These are phyloP conservation scores for Ariolimax columbianus DNA, from an alignment of 2,888 invertebrate species.

Conservation along the genomic window DNA sequence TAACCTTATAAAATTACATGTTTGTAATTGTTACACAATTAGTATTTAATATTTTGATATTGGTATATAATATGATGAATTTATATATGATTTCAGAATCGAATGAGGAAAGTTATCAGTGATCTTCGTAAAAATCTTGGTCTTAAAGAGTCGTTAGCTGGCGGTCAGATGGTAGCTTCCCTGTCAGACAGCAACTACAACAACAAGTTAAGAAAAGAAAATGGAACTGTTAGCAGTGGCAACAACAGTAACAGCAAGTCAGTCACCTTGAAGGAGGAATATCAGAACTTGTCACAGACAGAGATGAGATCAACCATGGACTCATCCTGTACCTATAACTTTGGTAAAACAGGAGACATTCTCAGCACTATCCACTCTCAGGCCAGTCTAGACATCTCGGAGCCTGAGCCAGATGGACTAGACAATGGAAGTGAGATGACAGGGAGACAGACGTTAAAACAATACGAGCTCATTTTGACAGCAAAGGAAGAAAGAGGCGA, in stretches of 20 bases:
- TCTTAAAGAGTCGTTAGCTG: conserved; percentile 53
- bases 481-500: conserved; percentile 53
- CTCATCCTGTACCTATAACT: conserved; percentile 51
- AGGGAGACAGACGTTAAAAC: conserved; percentile 63
- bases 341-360: conserved; percentile 53
- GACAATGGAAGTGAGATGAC: conserved; percentile 58
- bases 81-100: conserved; percentile 63
- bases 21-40: too few species aligned
- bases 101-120: conserved; percentile 70
- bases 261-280: not conserved
- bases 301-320: conserved; percentile 21
- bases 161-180: not conserved
- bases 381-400: not conserved
- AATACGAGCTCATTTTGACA: conserved; percentile 65
- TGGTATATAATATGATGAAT: too few species aligned
- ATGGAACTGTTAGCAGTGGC: not conserved
- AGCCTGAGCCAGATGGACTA: conserved; percentile 17
- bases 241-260: not conserved
- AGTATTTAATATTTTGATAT: too few species aligned
- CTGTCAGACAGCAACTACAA: conserved; percentile 40
- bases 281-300: not conserved
- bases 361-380: conserved; percentile 54
- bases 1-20: too few species aligned
- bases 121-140: conserved; percentile 70
- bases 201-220: not conserved